These are phyloP conservation scores for Carapus acus DNA, from an alignment of 2,797 vertebrate genomes.

Conservation along the genomic window DNA sequence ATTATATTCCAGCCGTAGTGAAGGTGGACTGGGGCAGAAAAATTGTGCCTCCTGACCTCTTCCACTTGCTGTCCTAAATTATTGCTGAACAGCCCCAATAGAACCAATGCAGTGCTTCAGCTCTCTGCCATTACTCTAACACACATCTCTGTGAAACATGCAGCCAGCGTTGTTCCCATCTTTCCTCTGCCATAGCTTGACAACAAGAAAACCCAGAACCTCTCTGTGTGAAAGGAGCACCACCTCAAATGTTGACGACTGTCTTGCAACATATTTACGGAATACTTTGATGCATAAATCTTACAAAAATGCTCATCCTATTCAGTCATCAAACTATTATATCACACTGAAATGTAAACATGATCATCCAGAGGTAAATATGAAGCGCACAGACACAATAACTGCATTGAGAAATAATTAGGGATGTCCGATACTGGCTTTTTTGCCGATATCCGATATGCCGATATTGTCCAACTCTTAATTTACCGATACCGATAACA, in stretches of 20 bases:
- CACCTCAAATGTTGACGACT: slow-evolving; percentile 9
- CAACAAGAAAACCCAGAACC: slow-evolving; percentile 46
- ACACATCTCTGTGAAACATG: slow-evolving; percentile 53
- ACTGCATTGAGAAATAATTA: too few species aligned
- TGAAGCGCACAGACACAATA: too few species aligned
- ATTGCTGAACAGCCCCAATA: slow-evolving; percentile 71
- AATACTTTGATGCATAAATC: too few species aligned
- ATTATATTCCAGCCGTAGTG: slow-evolving; percentile 75
- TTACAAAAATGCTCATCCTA: too few species aligned
- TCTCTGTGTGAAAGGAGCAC: slow-evolving; percentile 35
- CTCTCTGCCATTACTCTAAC: slow-evolving; percentile 63
- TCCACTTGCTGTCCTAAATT: slow-evolving; percentile 54
- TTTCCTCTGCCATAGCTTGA: slow-evolving; percentile 38
- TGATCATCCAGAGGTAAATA: slow-evolving; percentile 7
- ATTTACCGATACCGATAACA: too few species aligned
- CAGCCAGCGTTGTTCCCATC: slow-evolving; percentile 19
- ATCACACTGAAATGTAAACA: too few species aligned
- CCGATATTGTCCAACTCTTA: too few species aligned
- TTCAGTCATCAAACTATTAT: too few species aligned
- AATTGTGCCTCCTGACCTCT: slow-evolving; percentile 56
- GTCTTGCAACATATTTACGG: too few species aligned
- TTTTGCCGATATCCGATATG: too few species aligned
- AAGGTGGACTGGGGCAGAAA: slow-evolving; percentile 69
- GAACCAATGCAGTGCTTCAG: slow-evolving; percentile 68
- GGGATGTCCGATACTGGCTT: too few species aligned